These are phyloP conservation scores for Hirtodrosophila trivittata DNA, from an alignment of 2,888 invertebrate genomes.

Conservation along the genomic window DNA sequence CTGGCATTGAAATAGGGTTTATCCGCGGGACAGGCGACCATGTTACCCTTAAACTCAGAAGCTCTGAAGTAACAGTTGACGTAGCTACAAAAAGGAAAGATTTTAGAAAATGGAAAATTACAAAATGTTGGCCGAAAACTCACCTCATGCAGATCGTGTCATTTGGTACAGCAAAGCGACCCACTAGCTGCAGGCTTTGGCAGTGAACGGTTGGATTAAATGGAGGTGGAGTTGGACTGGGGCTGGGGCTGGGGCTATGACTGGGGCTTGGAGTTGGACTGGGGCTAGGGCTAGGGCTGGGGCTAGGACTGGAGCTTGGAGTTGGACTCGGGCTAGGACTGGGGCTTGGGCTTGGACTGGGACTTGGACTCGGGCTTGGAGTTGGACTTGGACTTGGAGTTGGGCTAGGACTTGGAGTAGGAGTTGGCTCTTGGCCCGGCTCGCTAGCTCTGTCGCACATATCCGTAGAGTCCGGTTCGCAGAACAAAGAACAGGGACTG, in stretches of 20 bases:
- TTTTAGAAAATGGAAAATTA: too few species aligned
- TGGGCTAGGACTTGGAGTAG: too few species aligned
- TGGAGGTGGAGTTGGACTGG: constrained; percentile 13
- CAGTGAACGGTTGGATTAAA: constrained; percentile 32
- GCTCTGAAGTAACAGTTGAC: constrained; percentile 49
- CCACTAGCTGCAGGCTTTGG: constrained; percentile 23
- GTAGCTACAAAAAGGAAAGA: constrained; percentile 51
- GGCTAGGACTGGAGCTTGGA: neutral
- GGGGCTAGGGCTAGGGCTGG: neutral
- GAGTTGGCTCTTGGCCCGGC: neutral
- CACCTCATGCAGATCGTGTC: constrained; percentile 71
- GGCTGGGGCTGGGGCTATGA: neutral
- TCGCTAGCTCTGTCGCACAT: constrained; percentile 59
- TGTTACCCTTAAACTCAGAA: constrained; percentile 27
- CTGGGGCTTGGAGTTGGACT: neutral
- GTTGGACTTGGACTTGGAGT: too few species aligned
- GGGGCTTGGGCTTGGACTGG: too few species aligned
- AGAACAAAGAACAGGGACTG: constrained; percentile 57
- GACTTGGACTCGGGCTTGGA: too few species aligned
- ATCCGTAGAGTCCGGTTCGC: constrained; percentile 14
- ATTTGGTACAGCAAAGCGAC: constrained; percentile 59
- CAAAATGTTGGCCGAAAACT: too few species aligned
- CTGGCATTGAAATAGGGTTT: constrained; percentile 47
- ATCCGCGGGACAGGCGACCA: constrained; percentile 28
- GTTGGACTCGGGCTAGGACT: neutral